Conservation (phyloP, 2,113 vertebrate genomes). For the Neotoma lepida region DNA sequence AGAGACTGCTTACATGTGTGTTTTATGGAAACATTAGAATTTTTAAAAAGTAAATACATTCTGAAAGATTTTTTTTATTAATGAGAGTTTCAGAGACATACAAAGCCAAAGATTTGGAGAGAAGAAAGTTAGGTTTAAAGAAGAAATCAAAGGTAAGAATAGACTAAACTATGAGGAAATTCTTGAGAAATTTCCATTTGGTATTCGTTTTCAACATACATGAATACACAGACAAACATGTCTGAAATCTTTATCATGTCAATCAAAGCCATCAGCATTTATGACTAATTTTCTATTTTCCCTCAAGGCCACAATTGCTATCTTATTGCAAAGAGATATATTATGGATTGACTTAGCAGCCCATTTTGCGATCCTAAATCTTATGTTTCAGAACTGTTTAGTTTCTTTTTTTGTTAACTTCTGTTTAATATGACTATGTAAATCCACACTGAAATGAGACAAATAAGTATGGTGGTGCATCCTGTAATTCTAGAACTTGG, state of each 20-base stretch:
- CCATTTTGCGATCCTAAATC: neutral
- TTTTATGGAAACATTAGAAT: conserved; percentile 7
- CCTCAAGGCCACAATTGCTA: neutral
- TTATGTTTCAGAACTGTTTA: conserved; percentile 28
- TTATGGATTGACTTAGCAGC: conserved; percentile 37
- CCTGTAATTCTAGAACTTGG: neutral
- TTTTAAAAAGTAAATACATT: conserved; percentile 47
- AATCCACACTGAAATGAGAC: conserved; percentile 18
- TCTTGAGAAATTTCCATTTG: conserved; percentile 33
- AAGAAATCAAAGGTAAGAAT: conserved; percentile 56
- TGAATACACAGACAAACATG: conserved; percentile 17
- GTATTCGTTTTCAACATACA: conserved; percentile 57
- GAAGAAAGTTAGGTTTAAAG: conserved; percentile 25
- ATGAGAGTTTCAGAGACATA: conserved; percentile 19
- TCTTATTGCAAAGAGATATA: conserved; percentile 11
- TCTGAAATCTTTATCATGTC: conserved; percentile 29
- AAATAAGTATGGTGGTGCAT: neutral
- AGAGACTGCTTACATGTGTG: neutral
- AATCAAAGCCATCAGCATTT: conserved; percentile 41
- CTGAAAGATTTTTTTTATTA: conserved; percentile 51
- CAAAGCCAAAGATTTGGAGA: conserved; percentile 51
- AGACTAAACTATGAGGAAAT: conserved; percentile 14
- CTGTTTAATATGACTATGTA: neutral
- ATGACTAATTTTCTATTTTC: conserved; percentile 40
- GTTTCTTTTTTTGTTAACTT: conserved; percentile 49